Evolutionary conservation across 2,113 vertebrate genomes (phyloP), one percentile per base, ranked within the genome.

Genomic region (Hippocampus mohnikei): DNA sequence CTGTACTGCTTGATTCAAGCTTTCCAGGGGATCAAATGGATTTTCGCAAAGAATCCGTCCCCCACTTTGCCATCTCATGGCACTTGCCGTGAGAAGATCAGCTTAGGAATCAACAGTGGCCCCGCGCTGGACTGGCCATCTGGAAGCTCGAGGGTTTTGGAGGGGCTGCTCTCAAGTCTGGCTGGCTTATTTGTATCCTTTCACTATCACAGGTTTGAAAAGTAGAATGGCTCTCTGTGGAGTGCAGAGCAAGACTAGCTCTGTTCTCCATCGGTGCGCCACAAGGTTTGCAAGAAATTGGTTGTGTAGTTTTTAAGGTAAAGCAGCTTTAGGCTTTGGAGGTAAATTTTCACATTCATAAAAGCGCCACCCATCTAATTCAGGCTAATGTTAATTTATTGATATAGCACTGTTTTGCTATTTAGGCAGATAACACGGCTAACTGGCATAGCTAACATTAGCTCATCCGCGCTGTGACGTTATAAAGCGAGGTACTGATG

Each of bases 21-120:
- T 71, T 77, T 86, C 69, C 84, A 77, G 73, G 60, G 84, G 84
- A 90, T 88, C 76, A 79, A 75, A 50, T 0, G 3, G 80, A 77
- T 72, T 88, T 85, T 73, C 56, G 65, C 55, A 73, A 55, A 56
- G 82, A 83, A 68, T 85, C 85, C 72, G 79, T 80, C 79, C 80
- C 41, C 71, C 72, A 40, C 69, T 56, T 74, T 77, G 85, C 83
- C 84, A 82, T 75, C 67, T 50, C 75, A 59, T 74, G 81, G 81
- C 78, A 62, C 71, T 82, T 48, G 63, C 15, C 56, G 62, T 71
- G 64, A 75, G 70, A 44, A 81, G 86, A 85, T 86, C 86, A 80
- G 67, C 52, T 81, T 61, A 74, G 72, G 75, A 0, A 65, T 33
- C 75, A 71, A 58, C 72, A 61, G 37, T 53, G 71, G 52, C 70